Conservation (phyloP, 2,113 vertebrate genomes). For the Micronycteris hirsuta region DNA sequence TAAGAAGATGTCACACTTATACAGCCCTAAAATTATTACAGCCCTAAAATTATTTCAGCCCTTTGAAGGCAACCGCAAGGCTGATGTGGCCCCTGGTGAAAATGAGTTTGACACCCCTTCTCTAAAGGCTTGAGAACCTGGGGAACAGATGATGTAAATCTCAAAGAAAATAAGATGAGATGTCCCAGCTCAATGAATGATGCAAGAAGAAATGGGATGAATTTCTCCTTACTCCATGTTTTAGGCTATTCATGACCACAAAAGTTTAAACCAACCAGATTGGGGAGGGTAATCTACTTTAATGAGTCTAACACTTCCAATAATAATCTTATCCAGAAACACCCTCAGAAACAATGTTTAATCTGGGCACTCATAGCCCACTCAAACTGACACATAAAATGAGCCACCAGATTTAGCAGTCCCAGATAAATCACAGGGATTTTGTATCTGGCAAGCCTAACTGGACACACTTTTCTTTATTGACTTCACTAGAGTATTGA, state of each 20-base stretch:
- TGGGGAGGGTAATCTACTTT: background rate
- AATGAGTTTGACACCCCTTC: too few species aligned
- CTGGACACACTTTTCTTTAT: background rate
- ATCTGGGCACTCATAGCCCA: background rate
- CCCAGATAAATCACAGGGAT: background rate
- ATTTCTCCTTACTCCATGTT: background rate
- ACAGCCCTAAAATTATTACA: too few species aligned
- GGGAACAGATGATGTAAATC: background rate
- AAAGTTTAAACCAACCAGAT: background rate
- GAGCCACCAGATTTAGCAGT: background rate
- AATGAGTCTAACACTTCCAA: background rate
- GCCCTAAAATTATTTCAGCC: too few species aligned
- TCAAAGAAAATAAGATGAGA: background rate
- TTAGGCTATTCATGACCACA: background rate
- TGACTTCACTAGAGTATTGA: background rate
- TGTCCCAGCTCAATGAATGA: background rate
- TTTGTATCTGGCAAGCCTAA: background rate
- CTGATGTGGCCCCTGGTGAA: too few species aligned
- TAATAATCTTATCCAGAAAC: background rate
- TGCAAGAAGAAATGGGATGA: background rate
- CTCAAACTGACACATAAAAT: background rate
- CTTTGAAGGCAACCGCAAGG: too few species aligned
- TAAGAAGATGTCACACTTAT: too few species aligned
- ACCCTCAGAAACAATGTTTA: background rate
- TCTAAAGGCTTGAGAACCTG: background rate